Base-by-base conservation (phyloP, 2,113 vertebrate species). In the Leucosticte australis region DNA sequence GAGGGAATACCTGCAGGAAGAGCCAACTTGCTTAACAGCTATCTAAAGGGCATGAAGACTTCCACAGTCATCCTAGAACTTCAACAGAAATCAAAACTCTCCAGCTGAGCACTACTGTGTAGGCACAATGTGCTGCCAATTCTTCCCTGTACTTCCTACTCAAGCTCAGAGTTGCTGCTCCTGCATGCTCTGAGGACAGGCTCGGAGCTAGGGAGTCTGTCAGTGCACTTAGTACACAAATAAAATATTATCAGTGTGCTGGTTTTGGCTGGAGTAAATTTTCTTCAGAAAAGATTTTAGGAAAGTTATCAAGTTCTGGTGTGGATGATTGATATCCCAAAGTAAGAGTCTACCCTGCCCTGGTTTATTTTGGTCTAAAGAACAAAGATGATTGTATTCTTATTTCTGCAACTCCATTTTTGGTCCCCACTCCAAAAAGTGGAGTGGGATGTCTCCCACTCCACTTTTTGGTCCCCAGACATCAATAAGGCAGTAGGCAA, bases 221-320 rank as follows among this genome's bases (percentile, higher is more conserved):
- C 0, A 0, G 23, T 31, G 23, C 7, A 15, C n/a, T 60, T 59
- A 46, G 10, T n/a, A 8, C 31, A 50, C 15, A n/a, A 73, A 11
- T 9, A 17, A 95, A 57, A 70, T 44, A 62, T 24, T 62, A 62
- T 3, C 33, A 26, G 1, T 18, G 3, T 47, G 4, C 17, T 68
- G 20, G 4, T 18, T 82, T 47, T 53, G 46, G 16, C 39, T 60
- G 20, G 18, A 5, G 9, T 55, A 5, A 60, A 9, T 47, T 47
- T 60, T 62, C 9, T 68, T 53, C 33, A 78, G 44, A 77, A 81
- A 63, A 26, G 9, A 13, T 69, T 78, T 82, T 68, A 44, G 6
- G 44, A 60, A 79, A 63, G 1, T 31, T 89, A 1, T 21, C 27
- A 55, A 47, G 8, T 78, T 87, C 24, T 71, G 22, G 3, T 60